phyloP scores from a whole-genome alignment of 2,113 vertebrate species.

The Phylloscopus trochiloides region DNA sequence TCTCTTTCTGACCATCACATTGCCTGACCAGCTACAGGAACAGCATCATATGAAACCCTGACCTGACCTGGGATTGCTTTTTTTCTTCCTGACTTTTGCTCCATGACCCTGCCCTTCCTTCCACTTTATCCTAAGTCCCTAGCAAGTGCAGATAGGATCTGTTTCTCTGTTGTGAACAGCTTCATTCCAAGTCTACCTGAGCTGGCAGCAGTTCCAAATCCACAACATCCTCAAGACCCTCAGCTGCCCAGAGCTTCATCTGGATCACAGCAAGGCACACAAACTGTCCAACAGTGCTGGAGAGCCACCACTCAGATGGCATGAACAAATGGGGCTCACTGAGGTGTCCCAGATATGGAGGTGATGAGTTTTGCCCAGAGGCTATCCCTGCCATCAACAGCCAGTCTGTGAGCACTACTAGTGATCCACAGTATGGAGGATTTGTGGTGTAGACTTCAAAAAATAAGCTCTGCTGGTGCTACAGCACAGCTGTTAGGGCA shows the following conservation, averaged over 20 bases:
- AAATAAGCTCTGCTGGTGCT: background rate
- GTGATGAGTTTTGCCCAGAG: background rate
- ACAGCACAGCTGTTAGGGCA: background rate
- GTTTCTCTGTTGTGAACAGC: background rate
- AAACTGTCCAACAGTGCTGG: background rate
- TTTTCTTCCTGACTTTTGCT: background rate
- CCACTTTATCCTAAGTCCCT: background rate
- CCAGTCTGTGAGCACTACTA: background rate
- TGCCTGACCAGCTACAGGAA: background rate
- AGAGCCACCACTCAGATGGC: background rate
- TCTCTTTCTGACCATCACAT: background rate
- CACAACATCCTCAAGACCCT: background rate
- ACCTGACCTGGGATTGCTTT: background rate
- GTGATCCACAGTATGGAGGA: background rate
- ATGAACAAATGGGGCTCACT: background rate
- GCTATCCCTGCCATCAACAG: background rate
- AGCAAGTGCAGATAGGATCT: background rate
- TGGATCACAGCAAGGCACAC: background rate
- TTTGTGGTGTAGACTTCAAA: background rate
- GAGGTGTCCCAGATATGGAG: background rate
- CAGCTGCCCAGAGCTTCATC: background rate
- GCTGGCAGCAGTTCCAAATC: background rate
- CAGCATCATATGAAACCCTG: background rate
- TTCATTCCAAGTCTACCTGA: background rate
- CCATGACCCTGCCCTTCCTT: background rate